These are phyloP conservation scores for Maniola hyperantus DNA, from an alignment of 2,888 invertebrate genomes.

Conservation along the genomic window DNA sequence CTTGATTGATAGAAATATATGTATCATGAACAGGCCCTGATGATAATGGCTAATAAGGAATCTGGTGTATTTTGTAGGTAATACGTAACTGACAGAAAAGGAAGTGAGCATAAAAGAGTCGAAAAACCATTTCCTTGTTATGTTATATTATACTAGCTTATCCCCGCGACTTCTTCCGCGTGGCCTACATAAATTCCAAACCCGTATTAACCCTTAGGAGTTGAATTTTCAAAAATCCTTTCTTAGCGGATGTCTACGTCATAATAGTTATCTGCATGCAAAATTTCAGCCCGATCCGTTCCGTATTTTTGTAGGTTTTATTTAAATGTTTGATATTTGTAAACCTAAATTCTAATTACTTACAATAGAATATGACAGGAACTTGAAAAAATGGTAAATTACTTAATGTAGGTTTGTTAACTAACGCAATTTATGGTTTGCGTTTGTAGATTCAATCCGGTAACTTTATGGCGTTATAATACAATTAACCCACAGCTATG, in stretches of 20 bases:
- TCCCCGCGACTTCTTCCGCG: too few species aligned
- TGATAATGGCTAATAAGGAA: conserved; percentile 9
- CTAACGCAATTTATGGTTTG: conserved; percentile 25
- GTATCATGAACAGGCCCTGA: conserved; percentile 11
- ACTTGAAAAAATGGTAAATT: not conserved
- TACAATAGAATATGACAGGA: too few species aligned
- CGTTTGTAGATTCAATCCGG: conserved; percentile 24
- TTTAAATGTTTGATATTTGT: too few species aligned
- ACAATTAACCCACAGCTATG: conserved; percentile 24
- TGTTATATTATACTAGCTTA: too few species aligned
- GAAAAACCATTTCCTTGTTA: not conserved
- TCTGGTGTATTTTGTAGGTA: conserved; percentile 2
- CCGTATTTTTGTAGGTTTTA: too few species aligned
- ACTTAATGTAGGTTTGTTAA: not conserved
- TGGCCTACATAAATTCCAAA: too few species aligned
- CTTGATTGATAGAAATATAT: conserved; percentile 20
- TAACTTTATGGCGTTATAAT: conserved; percentile 29
- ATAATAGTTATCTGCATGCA: too few species aligned
- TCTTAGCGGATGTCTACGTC: too few species aligned
- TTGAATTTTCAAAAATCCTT: too few species aligned
- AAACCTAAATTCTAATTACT: too few species aligned
- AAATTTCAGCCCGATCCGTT: too few species aligned
- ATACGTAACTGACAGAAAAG: not conserved
- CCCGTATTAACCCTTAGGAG: too few species aligned
- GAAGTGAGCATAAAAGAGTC: not conserved